Conservation (phyloP, 1,140 invertebrate genomes). For the Charaxes varanes region DNA sequence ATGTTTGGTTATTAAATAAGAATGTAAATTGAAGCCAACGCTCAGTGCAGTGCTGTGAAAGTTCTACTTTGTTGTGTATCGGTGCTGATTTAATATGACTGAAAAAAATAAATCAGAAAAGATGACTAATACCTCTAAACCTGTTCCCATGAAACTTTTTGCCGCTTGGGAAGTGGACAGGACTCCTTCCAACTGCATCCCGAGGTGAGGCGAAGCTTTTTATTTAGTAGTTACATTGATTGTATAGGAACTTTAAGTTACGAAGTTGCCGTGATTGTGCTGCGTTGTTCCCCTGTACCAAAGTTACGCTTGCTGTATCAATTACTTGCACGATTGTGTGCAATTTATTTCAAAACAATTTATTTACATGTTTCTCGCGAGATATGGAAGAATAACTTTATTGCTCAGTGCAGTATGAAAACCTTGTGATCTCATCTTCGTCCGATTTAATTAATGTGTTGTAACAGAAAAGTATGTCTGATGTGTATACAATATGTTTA, state of each 20-base stretch:
- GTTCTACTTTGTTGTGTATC: constrained; percentile 46
- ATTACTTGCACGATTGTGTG: constrained; percentile 8
- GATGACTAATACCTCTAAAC: constrained; percentile 80
- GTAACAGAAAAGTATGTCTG: too few relatives aligned
- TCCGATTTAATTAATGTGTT: too few relatives aligned
- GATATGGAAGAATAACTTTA: too few relatives aligned
- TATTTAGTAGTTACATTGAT: constrained; percentile 14
- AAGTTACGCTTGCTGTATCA: constrained; percentile 11
- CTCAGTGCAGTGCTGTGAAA: constrained; percentile 61
- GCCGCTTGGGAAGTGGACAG: constrained; percentile 98
- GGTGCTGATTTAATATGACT: constrained; percentile 67
- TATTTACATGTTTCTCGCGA: too few relatives aligned
- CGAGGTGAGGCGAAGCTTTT: constrained; percentile 80
- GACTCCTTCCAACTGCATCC: constrained; percentile 96
- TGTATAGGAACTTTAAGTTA: constrained; percentile 31
- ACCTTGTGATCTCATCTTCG: too few relatives aligned
- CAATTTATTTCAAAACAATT: constrained; percentile 6
- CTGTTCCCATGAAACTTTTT: constrained; percentile 97
- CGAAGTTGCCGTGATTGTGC: constrained; percentile 20
- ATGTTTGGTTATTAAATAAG: constrained; percentile 65
- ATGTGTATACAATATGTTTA: too few relatives aligned
- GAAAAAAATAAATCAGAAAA: constrained; percentile 74
- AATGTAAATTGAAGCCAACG: constrained; percentile 44
- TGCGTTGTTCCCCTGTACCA: constrained; percentile 14
- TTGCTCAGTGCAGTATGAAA: too few relatives aligned